Base-by-base conservation (phyloP, 2,888 invertebrate species). In the Loripinus fragilis region DNA sequence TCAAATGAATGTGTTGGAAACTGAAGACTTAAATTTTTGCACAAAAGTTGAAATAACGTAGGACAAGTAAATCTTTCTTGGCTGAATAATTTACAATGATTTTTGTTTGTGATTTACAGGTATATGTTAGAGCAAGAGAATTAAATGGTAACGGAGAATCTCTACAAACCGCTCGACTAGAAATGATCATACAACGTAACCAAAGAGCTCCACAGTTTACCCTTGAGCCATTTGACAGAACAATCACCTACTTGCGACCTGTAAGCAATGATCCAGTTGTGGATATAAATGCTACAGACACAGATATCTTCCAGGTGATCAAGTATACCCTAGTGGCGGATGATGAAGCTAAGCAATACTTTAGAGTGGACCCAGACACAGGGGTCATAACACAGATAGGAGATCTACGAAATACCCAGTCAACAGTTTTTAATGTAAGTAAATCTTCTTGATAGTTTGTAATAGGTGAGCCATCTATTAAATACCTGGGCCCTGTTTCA, bases 311-410 rank as follows among this genome's bases (percentile, higher is more conserved):
- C 71, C 77, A 75, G 38, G 12, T 10, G 1, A 71, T 91, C 15
- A 78, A 65, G 0, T 91, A 88, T 69, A 33, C 50, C 7, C 78
- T 90, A 30, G 78, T 86, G 38, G 88, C 89, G 10, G 85, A 83
- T 50, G 85, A 81, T 45, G 33, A 33, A 23, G 86, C 89, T 7
- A 73, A 75, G 1, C 76, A 78, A 38, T 90, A 89, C 83, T 91
- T 91, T 74, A 35, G 55, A 1, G 83, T 91, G 15, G 78, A 88
- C 66, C 12, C 71, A 28, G 41, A 25, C 2, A 80, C 60, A 52
- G 91, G 91, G 17, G 68, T 60, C 5, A 86, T 91, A 33, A 83
- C 76, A 2, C 71, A 90, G 55, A 67, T 70, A 12, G 66, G 74
- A 2, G 85, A 86, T 60, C 76, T 84, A 0, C 73, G 60, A 2